Evolutionary conservation across 2,888 invertebrate species (phyloP), one percentile per base, ranked within the genome.

Genomic region (Parnassius orleans): DNA sequence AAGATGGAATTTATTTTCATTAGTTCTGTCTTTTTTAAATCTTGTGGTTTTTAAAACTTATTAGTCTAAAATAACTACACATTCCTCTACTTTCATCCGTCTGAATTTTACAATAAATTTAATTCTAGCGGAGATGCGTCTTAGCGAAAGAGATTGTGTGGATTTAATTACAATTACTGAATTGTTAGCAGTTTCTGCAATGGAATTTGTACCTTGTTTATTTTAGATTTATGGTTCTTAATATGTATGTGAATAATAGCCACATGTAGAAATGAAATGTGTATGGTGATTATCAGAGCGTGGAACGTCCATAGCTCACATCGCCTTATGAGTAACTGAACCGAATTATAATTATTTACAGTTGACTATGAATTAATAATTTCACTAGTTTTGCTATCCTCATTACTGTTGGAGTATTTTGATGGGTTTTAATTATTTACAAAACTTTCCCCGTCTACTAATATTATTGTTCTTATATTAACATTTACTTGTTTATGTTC

Each of bases 251-350:
- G 33, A 33, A 33, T 65, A 69, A 65, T 66, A 57, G 69, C 71
- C 60, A 59, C 66, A 73, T 70, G 83, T 84, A 90, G 86, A 90
- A 90, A 90, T 87, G 86, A 89, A 90, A 89, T 86, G 87, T 86
- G 81, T 76, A 76, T 66, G 70, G 72, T 72, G 79, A 51, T 78
- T 72, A 89, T 86, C 77, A 90, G 90, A 90, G 87, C 90, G 77
- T 87, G 73, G 69, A 81, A 75, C 84, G 84, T 81, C 83, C 80
- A 80, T 74, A 71, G 75, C 76, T 76, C 74, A 78, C 79, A 84
- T 79, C 79, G 82, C 74, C 78, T 78, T 70, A 69, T 79, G 81
- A 85, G 77, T 84, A 85, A 86, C 85, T 88, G 82, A 84, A 83
- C 83, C 80, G 78, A 86, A 87, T 87, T 85, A 85, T 78, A 80